These are phyloP conservation scores for Brachyopa scutellaris DNA, from an alignment of 2,888 invertebrate species.

Conservation along the genomic window DNA sequence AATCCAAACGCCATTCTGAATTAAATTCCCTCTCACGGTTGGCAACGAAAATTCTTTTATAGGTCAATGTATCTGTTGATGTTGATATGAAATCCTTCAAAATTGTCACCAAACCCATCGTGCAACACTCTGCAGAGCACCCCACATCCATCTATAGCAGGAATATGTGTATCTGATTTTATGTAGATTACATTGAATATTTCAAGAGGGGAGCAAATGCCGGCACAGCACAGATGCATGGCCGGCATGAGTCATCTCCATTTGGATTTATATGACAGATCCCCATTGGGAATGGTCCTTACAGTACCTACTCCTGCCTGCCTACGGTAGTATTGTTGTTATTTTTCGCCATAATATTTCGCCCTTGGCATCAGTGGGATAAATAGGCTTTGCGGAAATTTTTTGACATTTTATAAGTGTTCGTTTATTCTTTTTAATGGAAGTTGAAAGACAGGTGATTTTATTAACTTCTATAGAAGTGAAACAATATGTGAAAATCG, in stretches of 20 bases:
- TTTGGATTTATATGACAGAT: constrained; percentile 64
- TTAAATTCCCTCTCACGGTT: background rate
- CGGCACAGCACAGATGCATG: constrained; percentile 23
- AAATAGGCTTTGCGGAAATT: constrained; percentile 44
- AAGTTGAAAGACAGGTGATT: constrained; percentile 59
- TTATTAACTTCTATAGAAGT: constrained; percentile 42
- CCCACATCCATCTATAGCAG: constrained; percentile 28
- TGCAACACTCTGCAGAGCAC: constrained; percentile 2
- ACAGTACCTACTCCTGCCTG: constrained; percentile 4
- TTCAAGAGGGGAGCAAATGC: constrained; percentile 22
- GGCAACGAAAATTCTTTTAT: constrained; percentile 26
- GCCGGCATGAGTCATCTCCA: constrained; percentile 39
- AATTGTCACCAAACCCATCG: constrained; percentile 1
- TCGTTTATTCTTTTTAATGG: constrained; percentile 60
- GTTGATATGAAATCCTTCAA: constrained; percentile 17
- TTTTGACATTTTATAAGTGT: constrained; percentile 44
- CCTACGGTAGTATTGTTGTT: no score
- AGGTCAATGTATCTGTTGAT: constrained; percentile 33
- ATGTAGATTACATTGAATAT: constrained; percentile 68
- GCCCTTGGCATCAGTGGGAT: no score
- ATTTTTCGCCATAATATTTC: no score
- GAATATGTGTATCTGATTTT: constrained; percentile 65
- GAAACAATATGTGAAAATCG: constrained; percentile 42
- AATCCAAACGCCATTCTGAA: background rate
- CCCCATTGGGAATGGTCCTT: constrained; percentile 58